Evolutionary conservation across 2,797 vertebrate species (phyloP).

Genomic region (Phrynocephalus forsythii): DNA sequence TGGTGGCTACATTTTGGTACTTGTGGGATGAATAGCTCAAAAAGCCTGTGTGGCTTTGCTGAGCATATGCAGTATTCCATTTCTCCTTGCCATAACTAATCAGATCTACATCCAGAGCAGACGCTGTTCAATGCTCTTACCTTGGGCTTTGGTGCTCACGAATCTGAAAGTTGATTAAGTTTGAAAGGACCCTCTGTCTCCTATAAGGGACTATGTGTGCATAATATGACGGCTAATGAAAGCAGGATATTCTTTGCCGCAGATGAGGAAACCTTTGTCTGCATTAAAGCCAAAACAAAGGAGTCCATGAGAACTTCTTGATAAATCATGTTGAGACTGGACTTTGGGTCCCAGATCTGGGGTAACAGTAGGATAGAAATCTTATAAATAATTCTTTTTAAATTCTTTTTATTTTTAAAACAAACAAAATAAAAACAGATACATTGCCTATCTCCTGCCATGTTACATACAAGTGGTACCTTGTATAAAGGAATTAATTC

Average conservation of each 20-base stretch:
- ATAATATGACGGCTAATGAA: not conserved
- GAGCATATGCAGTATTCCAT: not conserved
- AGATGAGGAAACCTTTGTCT: not conserved
- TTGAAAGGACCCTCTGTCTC: not conserved
- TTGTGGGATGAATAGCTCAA: not conserved
- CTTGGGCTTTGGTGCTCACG: not conserved
- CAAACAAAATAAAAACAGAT: too few relatives aligned
- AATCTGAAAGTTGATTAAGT: not conserved
- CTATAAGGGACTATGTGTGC: not conserved
- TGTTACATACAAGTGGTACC: too few relatives aligned
- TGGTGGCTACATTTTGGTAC: not conserved
- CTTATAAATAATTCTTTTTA: not conserved
- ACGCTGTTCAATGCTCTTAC: not conserved
- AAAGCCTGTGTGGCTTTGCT: conserved; percentile 17
- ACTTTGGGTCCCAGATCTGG: too few relatives aligned
- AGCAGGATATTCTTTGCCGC: too few relatives aligned
- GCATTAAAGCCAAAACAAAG: not conserved
- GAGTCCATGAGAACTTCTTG: not conserved
- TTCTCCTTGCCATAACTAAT: conserved; percentile 10
- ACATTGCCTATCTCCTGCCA: too few relatives aligned
- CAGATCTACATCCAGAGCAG: conserved; percentile 15
- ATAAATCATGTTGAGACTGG: too few relatives aligned
- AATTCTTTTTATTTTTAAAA: too few relatives aligned
- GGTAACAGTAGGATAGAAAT: too few relatives aligned
- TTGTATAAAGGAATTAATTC: too few relatives aligned